A percentile compares a stretch with the other conserved stretches of the same genome.
These are phyloP conservation scores for Chelon auratus DNA, from an alignment of 2,797 vertebrate genomes.

Conservation along the genomic window DNA sequence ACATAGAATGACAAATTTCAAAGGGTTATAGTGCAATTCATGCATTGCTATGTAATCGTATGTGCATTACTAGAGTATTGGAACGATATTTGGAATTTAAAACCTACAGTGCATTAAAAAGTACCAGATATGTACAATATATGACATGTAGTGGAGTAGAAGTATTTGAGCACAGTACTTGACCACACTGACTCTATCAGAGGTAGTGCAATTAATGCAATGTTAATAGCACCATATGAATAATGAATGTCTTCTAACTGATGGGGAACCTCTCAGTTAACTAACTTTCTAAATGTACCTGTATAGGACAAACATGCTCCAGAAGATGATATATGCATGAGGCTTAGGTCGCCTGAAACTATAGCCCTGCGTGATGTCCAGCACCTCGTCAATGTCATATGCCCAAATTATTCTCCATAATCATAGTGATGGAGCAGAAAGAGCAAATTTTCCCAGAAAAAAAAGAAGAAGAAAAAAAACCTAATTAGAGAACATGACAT, in stretches of 20 bases:
- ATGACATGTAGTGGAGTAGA: too few relatives aligned
- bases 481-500: background rate
- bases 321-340: background rate
- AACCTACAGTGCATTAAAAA: too few relatives aligned
- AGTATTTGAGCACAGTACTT: too few relatives aligned
- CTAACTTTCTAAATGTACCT: slow-evolving; percentile 1
- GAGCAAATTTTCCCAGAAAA: background rate
- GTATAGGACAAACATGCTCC: slow-evolving; percentile 27
- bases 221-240: background rate
- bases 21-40: background rate
- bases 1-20: background rate
- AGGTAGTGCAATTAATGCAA: background rate
- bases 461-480: too few relatives aligned
- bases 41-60: too few relatives aligned
- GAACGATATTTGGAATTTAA: too few relatives aligned
- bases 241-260: background rate
- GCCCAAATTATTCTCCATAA: background rate
- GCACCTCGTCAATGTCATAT: background rate
- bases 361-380: background rate
- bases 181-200: too few relatives aligned
- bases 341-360: slow-evolving; percentile 22
- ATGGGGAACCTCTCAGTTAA: background rate
- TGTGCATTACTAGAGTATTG: too few relatives aligned
- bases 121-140: too few relatives aligned
- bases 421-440: background rate